A percentile compares a stretch with the other conserved stretches of the same genome.
These are phyloP conservation scores for Hemicordylus capensis DNA, from an alignment of 2,113 vertebrate species.

Conservation along the genomic window DNA sequence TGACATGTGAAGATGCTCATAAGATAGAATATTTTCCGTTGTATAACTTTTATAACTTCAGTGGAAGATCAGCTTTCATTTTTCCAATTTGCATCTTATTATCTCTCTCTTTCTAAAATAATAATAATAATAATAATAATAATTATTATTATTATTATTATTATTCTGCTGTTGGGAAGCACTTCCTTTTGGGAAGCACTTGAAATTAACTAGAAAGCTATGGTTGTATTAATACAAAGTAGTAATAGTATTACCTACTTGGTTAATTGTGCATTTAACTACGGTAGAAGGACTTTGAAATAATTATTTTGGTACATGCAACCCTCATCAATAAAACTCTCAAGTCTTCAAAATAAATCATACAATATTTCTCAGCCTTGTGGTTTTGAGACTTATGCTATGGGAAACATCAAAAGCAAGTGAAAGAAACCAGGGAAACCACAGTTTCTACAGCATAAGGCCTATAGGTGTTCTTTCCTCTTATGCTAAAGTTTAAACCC, in stretches of 20 bases:
- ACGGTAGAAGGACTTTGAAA: conserved; percentile 7
- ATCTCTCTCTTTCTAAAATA: not conserved
- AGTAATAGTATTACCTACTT: conserved; percentile 18
- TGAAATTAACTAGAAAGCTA: conserved; percentile 31
- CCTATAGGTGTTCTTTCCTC: no score
- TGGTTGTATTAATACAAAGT: conserved; percentile 32
- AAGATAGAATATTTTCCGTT: not conserved
- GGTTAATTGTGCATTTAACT: conserved; percentile 2
- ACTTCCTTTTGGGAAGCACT: conserved; percentile 13
- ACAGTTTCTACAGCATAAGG: conserved; percentile 9
- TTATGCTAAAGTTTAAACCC: not conserved
- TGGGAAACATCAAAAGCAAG: conserved; percentile 7
- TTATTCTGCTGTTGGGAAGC: no score
- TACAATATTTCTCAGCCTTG: conserved; percentile 1
- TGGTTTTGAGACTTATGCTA: conserved; percentile 15
- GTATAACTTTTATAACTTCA: not conserved
- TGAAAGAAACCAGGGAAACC: not conserved
- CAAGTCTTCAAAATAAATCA: conserved; percentile 19
- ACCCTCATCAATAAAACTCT: not conserved
- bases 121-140: no score
- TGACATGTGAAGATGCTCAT: no score
- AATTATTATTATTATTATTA: no score
- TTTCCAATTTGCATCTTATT: not conserved
- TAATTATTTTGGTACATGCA: conserved; percentile 17
- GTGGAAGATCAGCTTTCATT: not conserved